A percentile compares a stretch with the other conserved stretches of the same genome.
phyloP scores from a whole-genome alignment of 2,888 invertebrate genomes.

The Hyposoter dolosus region DNA sequence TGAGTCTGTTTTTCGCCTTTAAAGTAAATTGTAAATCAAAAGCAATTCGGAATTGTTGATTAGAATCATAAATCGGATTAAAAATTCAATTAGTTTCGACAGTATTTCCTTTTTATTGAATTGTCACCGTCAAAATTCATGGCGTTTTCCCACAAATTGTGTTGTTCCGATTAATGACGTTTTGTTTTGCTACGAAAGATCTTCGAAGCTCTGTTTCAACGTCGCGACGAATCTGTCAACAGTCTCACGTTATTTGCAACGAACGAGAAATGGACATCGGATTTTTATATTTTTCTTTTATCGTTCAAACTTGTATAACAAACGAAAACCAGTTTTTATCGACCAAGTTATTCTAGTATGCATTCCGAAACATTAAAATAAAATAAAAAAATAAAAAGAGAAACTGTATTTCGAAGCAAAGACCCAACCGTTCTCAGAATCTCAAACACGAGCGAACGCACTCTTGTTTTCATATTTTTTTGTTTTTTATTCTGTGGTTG shows the following conservation, averaged over 20 bases:
- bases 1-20: neutral
- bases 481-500: too few species aligned
- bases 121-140: neutral
- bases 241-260: neutral
- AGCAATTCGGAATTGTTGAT: neutral
- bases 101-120: neutral
- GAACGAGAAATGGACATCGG: neutral
- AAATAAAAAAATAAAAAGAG: neutral
- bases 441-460: neutral
- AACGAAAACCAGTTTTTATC: conserved; percentile 24
- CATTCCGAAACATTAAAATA: neutral
- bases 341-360: too few species aligned
- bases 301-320: neutral
- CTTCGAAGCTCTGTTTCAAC: neutral
- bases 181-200: neutral
- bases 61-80: neutral
- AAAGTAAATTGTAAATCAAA: neutral
- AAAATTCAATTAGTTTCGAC: neutral
- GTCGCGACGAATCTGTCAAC: neutral
- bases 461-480: neutral
- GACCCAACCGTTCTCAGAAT: neutral
- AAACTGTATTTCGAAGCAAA: neutral
- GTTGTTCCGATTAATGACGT: neutral
- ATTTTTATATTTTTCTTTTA: neutral
- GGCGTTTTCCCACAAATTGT: neutral